A percentile compares a stretch with the other conserved stretches of the same genome.
phyloP scores from a whole-genome alignment of 2,113 vertebrate genomes.

The Aspiorhynchus laticeps region DNA sequence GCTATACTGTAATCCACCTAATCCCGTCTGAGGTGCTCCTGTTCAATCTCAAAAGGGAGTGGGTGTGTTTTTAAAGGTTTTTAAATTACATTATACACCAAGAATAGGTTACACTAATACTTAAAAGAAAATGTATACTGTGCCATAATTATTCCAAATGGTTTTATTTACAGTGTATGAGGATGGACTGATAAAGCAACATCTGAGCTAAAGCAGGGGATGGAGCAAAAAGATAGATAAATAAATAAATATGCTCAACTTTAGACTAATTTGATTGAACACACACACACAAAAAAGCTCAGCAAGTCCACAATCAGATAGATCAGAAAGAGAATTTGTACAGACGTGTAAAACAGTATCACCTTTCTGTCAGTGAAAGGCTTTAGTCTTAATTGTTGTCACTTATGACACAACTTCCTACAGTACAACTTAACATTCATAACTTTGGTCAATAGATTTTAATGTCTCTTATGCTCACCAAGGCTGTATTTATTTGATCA shows the following conservation, averaged over 20 bases:
- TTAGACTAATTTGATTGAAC: not conserved
- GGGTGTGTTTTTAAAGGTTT: not conserved
- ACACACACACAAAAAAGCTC: not conserved
- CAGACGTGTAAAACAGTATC: not conserved
- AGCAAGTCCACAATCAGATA: not conserved
- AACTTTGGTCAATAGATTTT: not conserved
- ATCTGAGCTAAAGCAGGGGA: not conserved
- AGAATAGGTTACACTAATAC: not conserved
- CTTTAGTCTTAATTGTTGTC: not conserved
- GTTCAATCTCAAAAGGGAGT: constrained; percentile 56
- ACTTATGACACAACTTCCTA: not conserved
- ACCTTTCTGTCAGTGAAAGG: not conserved
- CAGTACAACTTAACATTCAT: not conserved
- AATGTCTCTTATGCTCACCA: not conserved
- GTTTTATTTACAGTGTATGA: not conserved
- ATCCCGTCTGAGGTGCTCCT: constrained; percentile 33
- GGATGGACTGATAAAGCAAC: not conserved
- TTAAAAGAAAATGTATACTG: not conserved
- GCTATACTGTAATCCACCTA: constrained; percentile 48
- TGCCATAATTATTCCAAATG: not conserved
- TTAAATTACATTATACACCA: not conserved
- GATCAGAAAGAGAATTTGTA: not conserved
- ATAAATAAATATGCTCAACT: not conserved
- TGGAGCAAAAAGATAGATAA: not conserved
- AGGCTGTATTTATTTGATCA: too few species aligned